Base-by-base conservation (phyloP, 2,113 vertebrate genomes). In the Oreochromis spilurus region DNA sequence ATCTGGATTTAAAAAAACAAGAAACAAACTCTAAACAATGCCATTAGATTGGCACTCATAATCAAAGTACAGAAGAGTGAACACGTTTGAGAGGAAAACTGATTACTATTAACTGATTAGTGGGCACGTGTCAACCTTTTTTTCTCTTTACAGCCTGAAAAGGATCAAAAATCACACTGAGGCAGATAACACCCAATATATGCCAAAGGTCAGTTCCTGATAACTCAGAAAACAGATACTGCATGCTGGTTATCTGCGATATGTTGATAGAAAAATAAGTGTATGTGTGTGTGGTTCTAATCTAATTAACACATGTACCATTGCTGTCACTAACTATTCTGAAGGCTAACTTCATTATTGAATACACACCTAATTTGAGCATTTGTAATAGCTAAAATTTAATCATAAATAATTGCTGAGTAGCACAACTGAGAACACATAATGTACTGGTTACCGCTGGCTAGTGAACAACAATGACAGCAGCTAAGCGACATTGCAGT, bases 171-270 rank as follows among this genome's bases (percentile, higher is more conserved):
- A 45, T 78, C 16, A 53, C 70, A 17, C 57, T 12, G 70, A 88
- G 84, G 78, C 52, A 21, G 45, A 52, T 77, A 77, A 77, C 7
- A 52, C 45, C 17, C 29, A 34, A 77, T 77, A 17, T 52, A 13
- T 77, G 72, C 72, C 72, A 77, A 52, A 77, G 72, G 72, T 89
- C 57, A 91, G 6, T 80, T 8, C 40, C 24, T 83, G 93, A 93
- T 89, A 91, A 88, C 82, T 80, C 70, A 50, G 38, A 78, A 79
- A 89, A 86, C 65, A 87, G 55, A 60, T 77, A 79, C 24, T 77
- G 48, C 52, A 81, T 85, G 81, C 9, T 9, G 31, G 5, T 7
- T 81, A 83, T 88, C 79, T 62, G 17, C 16, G 26, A 24, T 83
- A 16, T 55, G 53, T 48, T 57, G 31, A 84, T 81, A 84, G 45